These are phyloP conservation scores for Apis florea DNA, from an alignment of 1,140 invertebrate genomes.

Conservation along the genomic window DNA sequence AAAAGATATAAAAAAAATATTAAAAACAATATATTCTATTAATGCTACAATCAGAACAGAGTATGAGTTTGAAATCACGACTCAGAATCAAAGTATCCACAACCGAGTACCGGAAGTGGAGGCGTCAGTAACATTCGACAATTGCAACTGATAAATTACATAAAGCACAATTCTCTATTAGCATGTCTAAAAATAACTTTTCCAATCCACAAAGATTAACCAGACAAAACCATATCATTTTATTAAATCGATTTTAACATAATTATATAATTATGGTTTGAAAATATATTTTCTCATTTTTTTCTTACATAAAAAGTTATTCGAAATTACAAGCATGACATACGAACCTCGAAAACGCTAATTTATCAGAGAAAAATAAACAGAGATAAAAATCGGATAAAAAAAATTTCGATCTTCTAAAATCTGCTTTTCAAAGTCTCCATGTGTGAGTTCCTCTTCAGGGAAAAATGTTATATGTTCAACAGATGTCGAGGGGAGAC, in stretches of 20 bases:
- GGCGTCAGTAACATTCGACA: slow-evolving; percentile 41
- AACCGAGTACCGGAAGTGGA: slow-evolving; percentile 34
- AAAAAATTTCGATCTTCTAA: neutral
- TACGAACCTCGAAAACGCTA: too few relatives aligned
- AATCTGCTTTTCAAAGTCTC: slow-evolving; percentile 11
- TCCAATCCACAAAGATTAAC: neutral
- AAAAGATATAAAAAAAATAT: too few relatives aligned
- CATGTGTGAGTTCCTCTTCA: slow-evolving; percentile 1
- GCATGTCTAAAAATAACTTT: slow-evolving; percentile 21
- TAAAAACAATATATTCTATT: too few relatives aligned
- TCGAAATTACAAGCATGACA: neutral
- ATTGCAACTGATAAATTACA: slow-evolving; percentile 42
- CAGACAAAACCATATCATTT: neutral
- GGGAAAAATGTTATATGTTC: slow-evolving; percentile 55
- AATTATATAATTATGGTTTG: neutral
- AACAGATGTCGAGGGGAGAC: slow-evolving; percentile 57
- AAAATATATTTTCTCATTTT: neutral
- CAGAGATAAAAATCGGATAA: too few relatives aligned
- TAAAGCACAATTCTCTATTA: slow-evolving; percentile 22
- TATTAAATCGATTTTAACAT: neutral
- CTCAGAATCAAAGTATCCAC: slow-evolving; percentile 10
- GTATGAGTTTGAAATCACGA: neutral
- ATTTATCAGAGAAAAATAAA: too few relatives aligned
- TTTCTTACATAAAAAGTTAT: neutral
- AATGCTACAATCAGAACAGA: neutral